Evolutionary conservation across 1,140 invertebrate species (phyloP), one percentile per base, ranked within the genome.

Genomic region (Branchinecta lindahli): DNA sequence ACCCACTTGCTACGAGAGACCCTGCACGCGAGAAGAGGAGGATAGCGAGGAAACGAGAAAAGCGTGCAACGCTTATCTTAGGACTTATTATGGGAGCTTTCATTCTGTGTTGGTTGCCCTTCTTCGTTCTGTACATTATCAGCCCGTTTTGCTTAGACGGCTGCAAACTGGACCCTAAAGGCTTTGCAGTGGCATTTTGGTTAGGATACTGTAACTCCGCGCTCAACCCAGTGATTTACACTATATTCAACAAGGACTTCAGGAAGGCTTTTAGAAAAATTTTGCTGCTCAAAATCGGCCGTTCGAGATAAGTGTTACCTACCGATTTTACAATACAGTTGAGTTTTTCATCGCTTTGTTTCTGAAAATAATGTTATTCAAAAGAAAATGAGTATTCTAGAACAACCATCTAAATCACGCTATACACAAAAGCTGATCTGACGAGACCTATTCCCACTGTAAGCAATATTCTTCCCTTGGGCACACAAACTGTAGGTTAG

Each of bases 11-110:
- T 68, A 92, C 91, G 0, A 83, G 88, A 69, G 92, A 96, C 77
- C 91, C 92, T 0, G 94, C 96, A 77, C 84, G 91, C 70, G 94
- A 97, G 77, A 96, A 96, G 80, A 83, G 92, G 71, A 84, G 94
- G 74, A 84, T 98, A 73, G 94, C 96, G 0, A 85, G 96, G 71
- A 96, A 97, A 73, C 94, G 97, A 76, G 96, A 99, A 81, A 91
- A 98, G 75, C 83, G 96, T 68, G 96, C 96, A 0, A 99, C 96
- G 0, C 82, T 99, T 7, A 96, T 98, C 72, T 81, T 99, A 67
- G 96, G 96, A 46, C 85, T 99, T 67, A 98, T 99, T 73, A 97
- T 99, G 91, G 94, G 94, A 69, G 94, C 94, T 71, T 99, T 99
- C 79, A 98, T 98, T 75, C 86, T 94, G 47, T 98, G 94, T 76